Conservation (phyloP, 1,140 invertebrate genomes). For the Euborellia annulipes region DNA sequence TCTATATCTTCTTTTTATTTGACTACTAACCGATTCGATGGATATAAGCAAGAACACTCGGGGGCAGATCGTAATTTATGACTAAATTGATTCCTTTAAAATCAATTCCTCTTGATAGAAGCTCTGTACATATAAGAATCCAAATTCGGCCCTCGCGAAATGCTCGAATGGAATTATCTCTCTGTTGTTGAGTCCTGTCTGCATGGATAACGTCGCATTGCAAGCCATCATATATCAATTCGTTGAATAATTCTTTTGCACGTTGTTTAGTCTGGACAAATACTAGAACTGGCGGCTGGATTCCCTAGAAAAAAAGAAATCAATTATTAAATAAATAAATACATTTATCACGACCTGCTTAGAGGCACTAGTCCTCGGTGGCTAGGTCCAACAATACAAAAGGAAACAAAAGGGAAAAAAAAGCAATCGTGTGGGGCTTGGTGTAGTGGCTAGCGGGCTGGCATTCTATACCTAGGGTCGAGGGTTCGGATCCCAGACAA, state of each 20-base stretch:
- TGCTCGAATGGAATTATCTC: slow-evolving; percentile 74
- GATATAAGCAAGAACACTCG: slow-evolving; percentile 81
- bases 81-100: slow-evolving; percentile 95
- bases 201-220: slow-evolving; percentile 91
- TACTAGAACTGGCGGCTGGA: slow-evolving; percentile 79
- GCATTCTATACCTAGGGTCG: too few relatives aligned
- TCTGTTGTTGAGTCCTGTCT: slow-evolving; percentile 73
- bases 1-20: too few relatives aligned
- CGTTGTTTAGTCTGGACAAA: slow-evolving; percentile 84
- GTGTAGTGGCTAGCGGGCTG: too few relatives aligned
- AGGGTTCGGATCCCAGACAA: too few relatives aligned
- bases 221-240: slow-evolving; percentile 82
- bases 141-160: slow-evolving; percentile 88
- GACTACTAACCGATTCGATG: slow-evolving; percentile 58
- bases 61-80: slow-evolving; percentile 95
- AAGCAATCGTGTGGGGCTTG: too few relatives aligned
- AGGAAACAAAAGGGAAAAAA: background rate
- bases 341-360: too few relatives aligned
- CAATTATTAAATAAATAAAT: background rate
- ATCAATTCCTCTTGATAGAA: slow-evolving; percentile 94
- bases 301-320: slow-evolving; percentile 35
- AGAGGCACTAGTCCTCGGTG: too few relatives aligned
- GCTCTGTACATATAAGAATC: slow-evolving; percentile 92
- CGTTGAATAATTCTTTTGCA: slow-evolving; percentile 80
- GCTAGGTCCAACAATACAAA: background rate